Evolutionary conservation across 2,797 vertebrate species (phyloP).

Genomic region (Gouania willdenowi): DNA sequence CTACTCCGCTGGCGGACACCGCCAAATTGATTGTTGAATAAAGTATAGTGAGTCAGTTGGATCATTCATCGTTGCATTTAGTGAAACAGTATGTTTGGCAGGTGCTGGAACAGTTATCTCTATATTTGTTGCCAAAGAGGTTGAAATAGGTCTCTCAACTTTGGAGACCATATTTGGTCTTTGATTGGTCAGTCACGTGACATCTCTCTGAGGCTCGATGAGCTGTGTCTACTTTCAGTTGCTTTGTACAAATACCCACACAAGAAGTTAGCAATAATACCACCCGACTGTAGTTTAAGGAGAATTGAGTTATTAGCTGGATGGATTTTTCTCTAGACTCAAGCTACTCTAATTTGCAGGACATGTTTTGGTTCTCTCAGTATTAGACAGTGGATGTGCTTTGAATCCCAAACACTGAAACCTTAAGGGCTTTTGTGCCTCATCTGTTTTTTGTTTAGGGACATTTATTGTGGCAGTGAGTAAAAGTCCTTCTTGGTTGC

Average conservation of each 20-base stretch:
- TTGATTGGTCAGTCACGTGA: background rate
- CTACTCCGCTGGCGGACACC: too few species aligned
- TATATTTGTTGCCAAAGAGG: too few species aligned
- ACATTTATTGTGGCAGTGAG: too few species aligned
- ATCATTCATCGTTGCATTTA: too few species aligned
- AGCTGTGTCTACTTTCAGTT: slow-evolving; percentile 12
- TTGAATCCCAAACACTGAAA: slow-evolving; percentile 10
- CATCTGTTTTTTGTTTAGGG: too few species aligned
- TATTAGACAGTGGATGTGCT: slow-evolving; percentile 8
- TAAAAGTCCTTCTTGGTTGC: too few species aligned
- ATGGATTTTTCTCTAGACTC: slow-evolving; percentile 1
- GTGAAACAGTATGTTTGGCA: too few species aligned
- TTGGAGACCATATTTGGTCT: too few species aligned
- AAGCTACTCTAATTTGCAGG: slow-evolving; percentile 15
- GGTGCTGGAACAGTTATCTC: too few species aligned
- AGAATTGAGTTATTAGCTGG: background rate
- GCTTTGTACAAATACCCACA: slow-evolving; percentile 1
- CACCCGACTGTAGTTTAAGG: background rate
- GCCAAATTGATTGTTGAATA: too few species aligned
- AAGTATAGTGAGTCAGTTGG: too few species aligned
- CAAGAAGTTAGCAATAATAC: background rate
- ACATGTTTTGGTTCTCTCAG: slow-evolving; percentile 7
- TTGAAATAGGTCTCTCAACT: too few species aligned
- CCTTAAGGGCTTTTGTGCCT: slow-evolving; percentile 2
- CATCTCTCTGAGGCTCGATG: background rate